These are phyloP conservation scores for Drosophila subobscura DNA, from an alignment of 1,140 invertebrate species.

Conservation along the genomic window DNA sequence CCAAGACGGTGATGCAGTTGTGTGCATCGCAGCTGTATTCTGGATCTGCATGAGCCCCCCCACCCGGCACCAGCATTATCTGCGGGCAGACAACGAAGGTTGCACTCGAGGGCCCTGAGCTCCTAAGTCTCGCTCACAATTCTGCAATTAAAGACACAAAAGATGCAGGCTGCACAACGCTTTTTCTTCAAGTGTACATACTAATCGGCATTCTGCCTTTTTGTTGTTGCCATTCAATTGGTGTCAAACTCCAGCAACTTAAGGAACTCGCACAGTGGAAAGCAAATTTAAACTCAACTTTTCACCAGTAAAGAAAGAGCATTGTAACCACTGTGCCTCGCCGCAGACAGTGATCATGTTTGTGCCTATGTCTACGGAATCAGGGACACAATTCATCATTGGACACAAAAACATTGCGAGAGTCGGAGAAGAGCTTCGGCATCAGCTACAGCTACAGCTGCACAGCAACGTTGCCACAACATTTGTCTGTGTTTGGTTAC, in stretches of 20 bases:
- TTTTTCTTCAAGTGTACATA: slow-evolving; percentile 29
- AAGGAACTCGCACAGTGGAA: slow-evolving; percentile 10
- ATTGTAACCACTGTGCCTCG: slow-evolving; percentile 23
- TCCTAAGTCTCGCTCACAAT: slow-evolving; percentile 48
- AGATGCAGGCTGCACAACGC: slow-evolving; percentile 27
- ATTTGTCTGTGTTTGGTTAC: slow-evolving; percentile 51
- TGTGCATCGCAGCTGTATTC: background rate
- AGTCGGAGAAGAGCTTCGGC: slow-evolving; percentile 22
- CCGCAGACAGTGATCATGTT: slow-evolving; percentile 16
- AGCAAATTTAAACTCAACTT: background rate
- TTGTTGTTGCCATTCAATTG: slow-evolving; percentile 60
- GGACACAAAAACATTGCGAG: slow-evolving; percentile 26
- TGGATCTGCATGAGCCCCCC: slow-evolving; percentile 14
- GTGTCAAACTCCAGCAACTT: slow-evolving; percentile 52
- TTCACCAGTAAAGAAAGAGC: background rate
- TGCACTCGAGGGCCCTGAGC: slow-evolving; percentile 2
- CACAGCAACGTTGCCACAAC: slow-evolving; percentile 8
- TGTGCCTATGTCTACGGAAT: slow-evolving; percentile 20
- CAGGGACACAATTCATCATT: slow-evolving; percentile 73
- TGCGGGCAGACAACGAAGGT: slow-evolving; percentile 34
- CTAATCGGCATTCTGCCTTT: slow-evolving; percentile 11
- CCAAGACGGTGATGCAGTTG: background rate
- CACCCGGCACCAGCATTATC: slow-evolving; percentile 11
- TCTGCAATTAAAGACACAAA: slow-evolving; percentile 75
- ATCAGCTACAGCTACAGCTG: slow-evolving; percentile 1